Evolutionary conservation across 2,888 invertebrate species (phyloP), one percentile per base, ranked within the genome.

Genomic region (Tuberolachnus salignus): DNA sequence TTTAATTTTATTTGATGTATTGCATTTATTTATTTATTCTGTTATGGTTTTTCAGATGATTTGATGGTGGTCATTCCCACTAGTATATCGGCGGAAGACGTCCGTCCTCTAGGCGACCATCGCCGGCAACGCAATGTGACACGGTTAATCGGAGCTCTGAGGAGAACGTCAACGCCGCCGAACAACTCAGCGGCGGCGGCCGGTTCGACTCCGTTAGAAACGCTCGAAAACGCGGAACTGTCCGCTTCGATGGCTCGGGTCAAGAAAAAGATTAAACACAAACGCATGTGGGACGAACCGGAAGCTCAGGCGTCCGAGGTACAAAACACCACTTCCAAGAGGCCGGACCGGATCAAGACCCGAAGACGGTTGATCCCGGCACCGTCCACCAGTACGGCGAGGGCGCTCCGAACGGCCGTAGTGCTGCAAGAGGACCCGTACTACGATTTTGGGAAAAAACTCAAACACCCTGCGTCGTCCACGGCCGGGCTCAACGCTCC

Each of bases 201-300:
- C 16, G 49, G 49, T 10, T 1, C 9, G 14, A 10, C 51, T 16
- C 9, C 34, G 14, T 67, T 59, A 3, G 11, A 16, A 14, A 3
- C 14, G 51, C 11, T 23, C 3, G 75, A 75, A 8, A 34, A 34
- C 3, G 8, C 34, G 10, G 78, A 78, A 3, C 3, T 46, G 8
- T 59, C 51, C 1, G 26, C 34, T 34, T 34, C 34, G 3, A 34
- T 46, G 21, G 1, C 59, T 3, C 59, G 78, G 10, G 59, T 67
- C 9, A 78, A 78, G 51, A 78, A 78, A 19, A 78, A 78, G 51
- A 78, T 67, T 21, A 78, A 78, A 69, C 67, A 78, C 23, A 78
- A 78, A 14, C 59, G 69, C 8, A 78, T 23, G 42, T 78, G 78
- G 78, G 78, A 78, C n/a, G 78, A 78, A 16, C 67, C 57, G 1